Base-by-base conservation (phyloP, 2,888 invertebrate genomes). In the Epirrhoe alternata region DNA sequence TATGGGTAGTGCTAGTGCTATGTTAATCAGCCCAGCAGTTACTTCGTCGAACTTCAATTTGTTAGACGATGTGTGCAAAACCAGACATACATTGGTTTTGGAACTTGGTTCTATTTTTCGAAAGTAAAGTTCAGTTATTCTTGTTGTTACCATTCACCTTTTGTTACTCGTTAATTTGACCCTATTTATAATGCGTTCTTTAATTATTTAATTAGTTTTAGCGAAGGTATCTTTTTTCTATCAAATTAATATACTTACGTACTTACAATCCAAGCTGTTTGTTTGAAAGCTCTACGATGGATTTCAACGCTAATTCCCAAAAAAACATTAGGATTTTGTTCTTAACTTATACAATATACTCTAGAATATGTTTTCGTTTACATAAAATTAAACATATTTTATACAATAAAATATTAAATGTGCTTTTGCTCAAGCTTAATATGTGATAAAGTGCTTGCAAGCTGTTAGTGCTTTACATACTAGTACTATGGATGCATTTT, bases 71-170 rank as follows among this genome's bases (percentile, higher is more conserved):
- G 38, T 80, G 76, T 74, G 70, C 78, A 82, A 81, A 82, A 86
- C 90, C 90, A 88, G 86, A 88, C 74, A 86, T 88, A 88, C 58
- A 77, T 85, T 85, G 88, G 88, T 86, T 85, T 89, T 88, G 74
- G 75, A 75, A 14, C 47, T 12, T 42, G 6, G 14, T 16, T 42
- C 1, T 16, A 47, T 14, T 47, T 8, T 47, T 6, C 16, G 16
- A 16, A 4, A 47, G 14, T 47, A 16, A 14, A 47, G 7, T 35
- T 35, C 47, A 47, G 47, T 47, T 47, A 47, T 47, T 47, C 6
- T 47, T 47, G 47, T 80, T 80, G 77, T 81, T 77, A 84, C 91
- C 91, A 90, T 85, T 90, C 92, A 92, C 91, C 91, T 83, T 47
- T 73, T 74, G 76, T 80, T 77, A 73, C 62, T 61, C 78, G 74